Base-by-base conservation (phyloP, 2,797 vertebrate genomes). In the Stomatorhinus walkeri region DNA sequence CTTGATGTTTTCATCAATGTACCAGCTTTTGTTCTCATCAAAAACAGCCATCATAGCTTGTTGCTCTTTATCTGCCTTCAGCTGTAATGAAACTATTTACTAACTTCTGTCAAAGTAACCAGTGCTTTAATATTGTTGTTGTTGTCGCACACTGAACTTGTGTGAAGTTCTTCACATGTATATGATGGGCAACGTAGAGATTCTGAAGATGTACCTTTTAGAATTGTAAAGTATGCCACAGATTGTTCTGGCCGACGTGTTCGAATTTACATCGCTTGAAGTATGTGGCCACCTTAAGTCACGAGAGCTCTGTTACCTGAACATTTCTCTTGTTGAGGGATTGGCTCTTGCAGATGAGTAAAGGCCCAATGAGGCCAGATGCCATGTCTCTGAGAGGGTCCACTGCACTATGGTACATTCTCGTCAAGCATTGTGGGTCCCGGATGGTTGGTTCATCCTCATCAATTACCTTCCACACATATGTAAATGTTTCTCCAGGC, bases 11-110 rank as follows among this genome's bases (percentile, higher is more conserved):
- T 98, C 94, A 10, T 98, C 97, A 32, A 98, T 88, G 91, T 99
- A 99, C 98, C 98, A 99, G 92, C 98, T 99, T 94, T 97, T 97
- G 92, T 99, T 99, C 93, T 99, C 98, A 92, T 99, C 96, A 0
- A 99, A 98, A 52, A 98, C 96, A 0, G 97, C 93, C 91, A 99
- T 97, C 93, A 97, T 91, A 0, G 96, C 96, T 46, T 97, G 96
- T 91, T 99, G 98, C 90, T 99, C 98, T 19, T 94, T 96, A 90
- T 99, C 98, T 64, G 98, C 96, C 90, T 95, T 97, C 90, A 97
- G 93, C 98, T 99, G 92, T 24, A 91, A 87, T 32, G 7, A 72
- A 85, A 64, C 28, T 40, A 40, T 88, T 88, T 88, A 52, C 24
- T 72, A 51, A 32, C 12, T 3, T 79, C 14, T 84, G 10, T 85